Conservation (phyloP, 2,888 invertebrate genomes). For the Sympetrum striolatum region DNA sequence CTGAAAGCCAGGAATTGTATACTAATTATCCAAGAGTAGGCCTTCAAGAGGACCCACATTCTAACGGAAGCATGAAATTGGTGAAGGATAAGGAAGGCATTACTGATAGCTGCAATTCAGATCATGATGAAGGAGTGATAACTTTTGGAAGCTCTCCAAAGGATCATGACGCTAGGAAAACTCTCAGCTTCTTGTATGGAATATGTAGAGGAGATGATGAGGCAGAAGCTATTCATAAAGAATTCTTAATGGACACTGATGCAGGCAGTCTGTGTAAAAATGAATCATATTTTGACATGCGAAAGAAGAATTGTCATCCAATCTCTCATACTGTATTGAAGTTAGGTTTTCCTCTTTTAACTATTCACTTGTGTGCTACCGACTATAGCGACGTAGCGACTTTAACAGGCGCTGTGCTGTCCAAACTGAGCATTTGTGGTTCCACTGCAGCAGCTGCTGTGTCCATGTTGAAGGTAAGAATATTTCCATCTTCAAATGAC, state of each 20-base stretch:
- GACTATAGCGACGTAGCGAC: background rate
- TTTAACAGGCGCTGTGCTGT: background rate
- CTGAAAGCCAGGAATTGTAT: background rate
- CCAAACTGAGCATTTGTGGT: background rate
- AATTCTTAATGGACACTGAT: background rate
- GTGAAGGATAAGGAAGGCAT: background rate
- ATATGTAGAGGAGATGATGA: background rate
- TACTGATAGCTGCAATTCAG: background rate
- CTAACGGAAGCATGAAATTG: background rate
- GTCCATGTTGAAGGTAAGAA: conserved; percentile 6
- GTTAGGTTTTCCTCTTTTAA: background rate
- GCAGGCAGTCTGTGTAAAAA: background rate
- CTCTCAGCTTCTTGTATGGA: background rate
- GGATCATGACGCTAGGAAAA: background rate
- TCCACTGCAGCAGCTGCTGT: background rate
- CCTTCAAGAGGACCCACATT: background rate
- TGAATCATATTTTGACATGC: background rate
- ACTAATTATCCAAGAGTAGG: background rate
- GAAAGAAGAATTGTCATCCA: background rate
- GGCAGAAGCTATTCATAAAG: background rate
- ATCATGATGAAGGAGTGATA: background rate
- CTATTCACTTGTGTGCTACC: background rate
- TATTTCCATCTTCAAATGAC: no score
- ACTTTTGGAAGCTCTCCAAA: background rate
- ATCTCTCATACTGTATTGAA: background rate